A percentile compares a stretch with the other conserved stretches of the same genome.
Conservation (phyloP, 1,140 invertebrate genomes). For the Hypsibius dujardini region DNA sequence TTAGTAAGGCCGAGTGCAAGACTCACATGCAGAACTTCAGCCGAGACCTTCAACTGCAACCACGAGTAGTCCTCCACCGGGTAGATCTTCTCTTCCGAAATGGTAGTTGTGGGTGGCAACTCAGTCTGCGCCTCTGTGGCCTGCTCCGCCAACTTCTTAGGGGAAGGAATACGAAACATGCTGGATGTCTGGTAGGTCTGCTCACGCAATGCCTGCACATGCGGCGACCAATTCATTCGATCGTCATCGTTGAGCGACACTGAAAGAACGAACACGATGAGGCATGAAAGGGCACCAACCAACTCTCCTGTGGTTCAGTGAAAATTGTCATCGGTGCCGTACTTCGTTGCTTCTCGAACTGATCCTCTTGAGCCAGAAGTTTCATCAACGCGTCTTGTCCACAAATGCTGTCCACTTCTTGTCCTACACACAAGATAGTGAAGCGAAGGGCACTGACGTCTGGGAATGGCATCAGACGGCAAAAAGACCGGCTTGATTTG, state of each 20-base stretch:
- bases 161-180: slow-evolving; percentile 1
- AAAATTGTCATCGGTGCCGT: background rate
- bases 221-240: slow-evolving; percentile 7
- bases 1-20: background rate
- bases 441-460: slow-evolving; percentile 4
- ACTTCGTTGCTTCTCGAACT: background rate
- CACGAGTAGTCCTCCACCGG: slow-evolving; percentile 8
- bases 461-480: background rate
- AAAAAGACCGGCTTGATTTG: background rate
- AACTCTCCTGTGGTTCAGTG: background rate
- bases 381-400: background rate
- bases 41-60: slow-evolving; percentile 12
- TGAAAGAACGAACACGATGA: background rate
- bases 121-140: background rate
- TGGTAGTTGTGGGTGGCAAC: background rate
- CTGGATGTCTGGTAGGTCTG: slow-evolving; percentile 8
- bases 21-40: background rate
- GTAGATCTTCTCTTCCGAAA: background rate
- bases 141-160: background rate
- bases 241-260: slow-evolving; percentile 5
- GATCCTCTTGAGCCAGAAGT: slow-evolving; percentile 3
- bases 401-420: slow-evolving; percentile 6
- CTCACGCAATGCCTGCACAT: background rate
- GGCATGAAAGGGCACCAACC: background rate
- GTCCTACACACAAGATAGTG: background rate